Base-by-base conservation (phyloP, 2,797 vertebrate genomes). In the Rhincodon typus region DNA sequence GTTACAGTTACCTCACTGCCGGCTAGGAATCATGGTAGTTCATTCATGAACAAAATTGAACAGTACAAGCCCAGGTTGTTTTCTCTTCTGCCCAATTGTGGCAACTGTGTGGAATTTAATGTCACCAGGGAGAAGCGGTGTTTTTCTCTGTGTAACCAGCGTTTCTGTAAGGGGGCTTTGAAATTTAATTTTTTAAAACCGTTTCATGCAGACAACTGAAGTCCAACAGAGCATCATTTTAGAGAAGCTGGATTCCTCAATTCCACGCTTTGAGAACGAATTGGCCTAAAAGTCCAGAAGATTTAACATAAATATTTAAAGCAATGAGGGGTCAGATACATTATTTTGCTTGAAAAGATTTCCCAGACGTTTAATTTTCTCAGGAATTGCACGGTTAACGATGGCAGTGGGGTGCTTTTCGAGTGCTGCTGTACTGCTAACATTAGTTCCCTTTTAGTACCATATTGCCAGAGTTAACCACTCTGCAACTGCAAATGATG, bases 1-100 rank as follows among this genome's bases (percentile, higher is more conserved):
- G 34, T 23, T 91, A 66, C 88, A 91, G 88, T 67, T 91, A 91
- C 57, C 88, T 91, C 88, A 91, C 88, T 91, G 62, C 34, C 82
- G 69, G 90, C n/a, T 69, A n/a, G 90, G 23, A 93, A 93, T 93
- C 67, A 42, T 67, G 38, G 38, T 3, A 12, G 6, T 66, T 91
- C 38, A 46, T 84, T 84, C 82, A 84, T 84, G 53, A 57, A 62
- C 8, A 86, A 53, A 88, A 34, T 17, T 50, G 53, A 84, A 21
- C 82, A 46, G 21, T 19, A 3, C 53, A 19, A 27, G 87, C 79
- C 82, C 82, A 46, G 19, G 53, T 90, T 90, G 53, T 13, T 34
- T 34, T 21, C 19, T 90, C 19, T 90, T 62, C 27, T 90, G 53
- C 25, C 50, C 87, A 27, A 62, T 34, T 62, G 27, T 42, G 23